Evolutionary conservation across 2,797 vertebrate genomes (phyloP), one percentile per base, ranked within the genome.

Genomic region (Sus cebifrons): DNA sequence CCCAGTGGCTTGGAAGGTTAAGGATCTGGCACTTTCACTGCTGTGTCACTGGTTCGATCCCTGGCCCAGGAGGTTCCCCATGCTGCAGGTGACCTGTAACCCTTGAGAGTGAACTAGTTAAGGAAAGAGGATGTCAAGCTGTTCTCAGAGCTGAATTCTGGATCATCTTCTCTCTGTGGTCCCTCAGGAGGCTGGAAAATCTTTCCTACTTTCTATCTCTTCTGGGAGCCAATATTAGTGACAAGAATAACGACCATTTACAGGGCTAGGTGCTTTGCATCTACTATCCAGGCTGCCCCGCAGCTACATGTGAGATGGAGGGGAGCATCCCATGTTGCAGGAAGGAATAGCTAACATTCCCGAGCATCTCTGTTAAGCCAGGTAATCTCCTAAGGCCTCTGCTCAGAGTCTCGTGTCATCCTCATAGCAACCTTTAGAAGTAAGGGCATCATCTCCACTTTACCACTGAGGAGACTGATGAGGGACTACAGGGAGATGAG

Each of bases 251-350:
- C 17, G 6, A 25, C 58, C 40, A 32, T 15, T 58, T 49, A 11
- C 3, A 73, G 60, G 60, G 23, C 36, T 27, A 36, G n/a, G 32
- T 0, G 5, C 65, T 15, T 32, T 7, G 49, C 1, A 21, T 56
- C 68, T 75, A 25, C 36, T 40, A 58, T 18, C 40, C 27, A 18
- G 6, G 17, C 23, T 11, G 27, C 27, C 16, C 25, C 64, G 6
- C 9, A 15, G 25, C 20, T 29, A n/a, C 1, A 2, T 4, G 18
- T 18, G 29, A 71, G 71, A 27, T 8, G 29, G n/a, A 4, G 64
- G 3, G 23, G 6, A n/a, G 3, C 9, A 16, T 25, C 3, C n/a
- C 1, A 0, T 5, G 6, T 23, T 20, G 0, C 6, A 29, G 32
- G 73, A 58, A 89, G 89, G 4, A 15, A 60, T 0, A 10, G 27